Evolutionary conservation across 2,888 invertebrate genomes (phyloP), one percentile per base, ranked within the genome.

Genomic region (Argyresthia goedartella): DNA sequence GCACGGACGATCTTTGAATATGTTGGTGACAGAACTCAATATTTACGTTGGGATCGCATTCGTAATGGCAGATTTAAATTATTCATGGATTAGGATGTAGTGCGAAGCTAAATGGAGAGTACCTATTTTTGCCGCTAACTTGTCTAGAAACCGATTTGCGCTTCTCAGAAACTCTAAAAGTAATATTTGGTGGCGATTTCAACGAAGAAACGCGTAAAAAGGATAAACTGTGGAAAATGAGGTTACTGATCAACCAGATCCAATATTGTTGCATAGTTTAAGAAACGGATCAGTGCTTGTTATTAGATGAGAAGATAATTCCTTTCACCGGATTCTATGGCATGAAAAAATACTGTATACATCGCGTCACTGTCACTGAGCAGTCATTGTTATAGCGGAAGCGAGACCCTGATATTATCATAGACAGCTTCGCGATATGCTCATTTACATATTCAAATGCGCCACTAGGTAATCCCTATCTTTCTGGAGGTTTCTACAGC

Each of bases 271-370:
- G 46, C 33, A 43, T 4, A 43, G 4, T n/a, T 42, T 52, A 52
- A 52, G 33, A 36, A 39, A 49, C 44, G 42, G 14, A 49, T 7
- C 50, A 55, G 42, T n/a, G 45, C n/a, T 9, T 57, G 4, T 57
- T 47, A 1, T 49, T 61, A 8, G 59, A 59, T 39, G 58, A 59
- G 51, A 59, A 58, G 58, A 57, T 59, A 14, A 54, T 59, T 3
- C 58, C 58, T 1, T 60, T 58, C 47, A 49, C 58, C 0, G 58
- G 56, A 8, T 15, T 34, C 8, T 59, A 59, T 50, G 25, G 25
- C 25, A 25, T 25, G n/a, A n/a, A n/a, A n/a, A n/a, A n/a, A n/a
- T n/a, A n/a, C n/a, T n/a, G n/a, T n/a, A n/a, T n/a, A n/a, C 25
- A 25, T 25, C 25, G 25, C 25, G 25, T 25, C 25, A 6, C 25